phyloP scores from a whole-genome alignment of 1,140 invertebrate species.

The Cotesia typhae region DNA sequence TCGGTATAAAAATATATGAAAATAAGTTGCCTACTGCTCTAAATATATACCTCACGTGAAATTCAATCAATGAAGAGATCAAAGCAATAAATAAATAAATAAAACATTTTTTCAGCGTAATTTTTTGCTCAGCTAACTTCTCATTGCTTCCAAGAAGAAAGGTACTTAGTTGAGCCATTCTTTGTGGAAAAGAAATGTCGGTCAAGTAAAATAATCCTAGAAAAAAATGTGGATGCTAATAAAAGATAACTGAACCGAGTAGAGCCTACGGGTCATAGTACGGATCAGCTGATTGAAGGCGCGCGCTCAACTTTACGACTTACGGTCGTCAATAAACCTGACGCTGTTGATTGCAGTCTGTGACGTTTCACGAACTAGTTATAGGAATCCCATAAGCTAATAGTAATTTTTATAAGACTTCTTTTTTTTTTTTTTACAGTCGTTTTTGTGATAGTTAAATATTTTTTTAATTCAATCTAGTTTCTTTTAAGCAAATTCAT shows the following conservation, averaged over 20 bases:
- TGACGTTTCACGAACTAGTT: conserved; percentile 60
- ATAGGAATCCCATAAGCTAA: conserved; percentile 36
- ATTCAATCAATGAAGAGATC: conserved; percentile 1
- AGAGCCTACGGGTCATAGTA: conserved; percentile 58
- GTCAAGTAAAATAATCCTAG: neutral
- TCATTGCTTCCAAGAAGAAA: neutral
- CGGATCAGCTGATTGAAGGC: conserved; percentile 67
- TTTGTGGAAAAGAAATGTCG: too few species aligned
- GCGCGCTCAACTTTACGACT: conserved; percentile 65
- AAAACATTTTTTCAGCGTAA: conserved; percentile 19
- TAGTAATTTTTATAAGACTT: neutral
- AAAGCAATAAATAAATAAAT: conserved; percentile 37
- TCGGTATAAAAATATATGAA: conserved; percentile 55
- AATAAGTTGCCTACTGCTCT: neutral
- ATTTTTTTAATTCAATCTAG: too few species aligned
- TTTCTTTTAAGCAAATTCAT: too few species aligned
- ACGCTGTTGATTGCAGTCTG: conserved; percentile 54
- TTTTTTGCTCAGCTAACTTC: neutral
- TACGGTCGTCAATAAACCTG: conserved; percentile 66
- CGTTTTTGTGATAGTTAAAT: too few species aligned
- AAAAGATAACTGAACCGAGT: neutral
- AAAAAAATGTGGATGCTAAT: conserved; percentile 10
- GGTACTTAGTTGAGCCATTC: too few species aligned
- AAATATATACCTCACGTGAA: neutral
- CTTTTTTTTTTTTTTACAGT: too few species aligned